These are phyloP conservation scores for Sebastes schlegelii DNA, from an alignment of 2,113 vertebrate species.

Conservation along the genomic window DNA sequence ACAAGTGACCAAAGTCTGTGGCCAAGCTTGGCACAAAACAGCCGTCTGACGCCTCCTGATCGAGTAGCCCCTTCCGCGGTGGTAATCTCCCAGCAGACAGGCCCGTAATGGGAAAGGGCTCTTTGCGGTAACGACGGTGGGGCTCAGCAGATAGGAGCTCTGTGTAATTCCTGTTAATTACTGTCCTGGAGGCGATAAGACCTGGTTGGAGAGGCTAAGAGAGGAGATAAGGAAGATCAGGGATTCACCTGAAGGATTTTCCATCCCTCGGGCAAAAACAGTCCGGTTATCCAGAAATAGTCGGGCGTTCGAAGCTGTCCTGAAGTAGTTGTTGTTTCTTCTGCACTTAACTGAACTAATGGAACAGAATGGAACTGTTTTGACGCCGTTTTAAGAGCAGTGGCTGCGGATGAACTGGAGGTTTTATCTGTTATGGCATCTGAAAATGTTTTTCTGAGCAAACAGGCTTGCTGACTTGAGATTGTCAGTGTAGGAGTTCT, in stretches of 20 bases:
- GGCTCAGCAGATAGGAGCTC: slow-evolving; percentile 70
- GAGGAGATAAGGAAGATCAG: slow-evolving; percentile 77
- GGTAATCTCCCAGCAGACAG: slow-evolving; percentile 75
- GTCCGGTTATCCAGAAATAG: slow-evolving; percentile 52
- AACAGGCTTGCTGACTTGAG: neutral
- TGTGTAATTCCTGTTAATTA: slow-evolving; percentile 84
- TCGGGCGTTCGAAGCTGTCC: slow-evolving; percentile 34
- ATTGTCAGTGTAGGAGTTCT: neutral
- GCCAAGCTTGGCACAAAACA: slow-evolving; percentile 29
- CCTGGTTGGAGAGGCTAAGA: slow-evolving; percentile 72
- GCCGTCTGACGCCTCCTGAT: slow-evolving; percentile 50
- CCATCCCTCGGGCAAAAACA: slow-evolving; percentile 56
- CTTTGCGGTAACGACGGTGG: slow-evolving; percentile 49
- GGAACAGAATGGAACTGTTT: neutral
- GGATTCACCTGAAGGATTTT: slow-evolving; percentile 68
- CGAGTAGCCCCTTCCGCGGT: slow-evolving; percentile 41
- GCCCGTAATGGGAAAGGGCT: slow-evolving; percentile 70
- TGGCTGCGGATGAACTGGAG: neutral
- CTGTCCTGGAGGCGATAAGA: slow-evolving; percentile 77
- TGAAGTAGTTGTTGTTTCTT: slow-evolving; percentile 24
- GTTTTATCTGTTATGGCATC: slow-evolving; percentile 6
- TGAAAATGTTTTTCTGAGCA: neutral
- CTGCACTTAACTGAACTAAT: slow-evolving; percentile 11
- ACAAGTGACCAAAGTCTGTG: slow-evolving; percentile 24
- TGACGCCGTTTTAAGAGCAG: neutral